A percentile compares a stretch with the other conserved stretches of the same genome.
phyloP scores from a whole-genome alignment of 2,888 invertebrate species.

The Amphipyra berbera region DNA sequence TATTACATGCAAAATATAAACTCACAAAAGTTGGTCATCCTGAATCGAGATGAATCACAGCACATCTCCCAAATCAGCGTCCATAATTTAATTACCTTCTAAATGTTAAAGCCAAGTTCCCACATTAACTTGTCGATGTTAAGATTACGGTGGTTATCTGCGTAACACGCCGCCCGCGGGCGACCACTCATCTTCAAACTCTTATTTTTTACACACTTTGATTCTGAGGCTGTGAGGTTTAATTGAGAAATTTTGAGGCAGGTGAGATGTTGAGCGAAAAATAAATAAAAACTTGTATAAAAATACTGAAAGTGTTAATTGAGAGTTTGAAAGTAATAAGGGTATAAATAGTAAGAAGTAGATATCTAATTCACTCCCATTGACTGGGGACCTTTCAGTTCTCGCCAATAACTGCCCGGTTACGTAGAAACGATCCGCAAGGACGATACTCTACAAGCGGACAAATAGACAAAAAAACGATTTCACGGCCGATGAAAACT shows the following conservation, averaged over 20 bases:
- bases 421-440: too few species aligned
- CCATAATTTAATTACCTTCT: constrained; percentile 32
- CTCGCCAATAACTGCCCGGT: too few species aligned
- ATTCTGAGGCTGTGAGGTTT: background rate
- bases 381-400: too few species aligned
- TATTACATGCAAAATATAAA: too few species aligned
- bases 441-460: too few species aligned
- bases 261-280: background rate
- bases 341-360: too few species aligned
- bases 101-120: constrained; percentile 42
- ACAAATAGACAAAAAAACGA: too few species aligned
- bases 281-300: background rate
- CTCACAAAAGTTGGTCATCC: too few species aligned
- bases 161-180: constrained; percentile 79
- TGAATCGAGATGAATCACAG: background rate
- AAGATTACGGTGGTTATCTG: constrained; percentile 78
- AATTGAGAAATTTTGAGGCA: constrained; percentile 17
- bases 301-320: too few species aligned
- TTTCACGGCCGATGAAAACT: too few species aligned
- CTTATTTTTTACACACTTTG: constrained; percentile 28
- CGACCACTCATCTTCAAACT: constrained; percentile 67
- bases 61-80: constrained; percentile 3
- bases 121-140: constrained; percentile 69
- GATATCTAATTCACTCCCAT: too few species aligned
- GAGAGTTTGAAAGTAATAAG: too few species aligned